A percentile compares a stretch with the other conserved stretches of the same genome.
These are phyloP conservation scores for Aleiodes leptofemur DNA, from an alignment of 2,888 invertebrate genomes.

Conservation along the genomic window DNA sequence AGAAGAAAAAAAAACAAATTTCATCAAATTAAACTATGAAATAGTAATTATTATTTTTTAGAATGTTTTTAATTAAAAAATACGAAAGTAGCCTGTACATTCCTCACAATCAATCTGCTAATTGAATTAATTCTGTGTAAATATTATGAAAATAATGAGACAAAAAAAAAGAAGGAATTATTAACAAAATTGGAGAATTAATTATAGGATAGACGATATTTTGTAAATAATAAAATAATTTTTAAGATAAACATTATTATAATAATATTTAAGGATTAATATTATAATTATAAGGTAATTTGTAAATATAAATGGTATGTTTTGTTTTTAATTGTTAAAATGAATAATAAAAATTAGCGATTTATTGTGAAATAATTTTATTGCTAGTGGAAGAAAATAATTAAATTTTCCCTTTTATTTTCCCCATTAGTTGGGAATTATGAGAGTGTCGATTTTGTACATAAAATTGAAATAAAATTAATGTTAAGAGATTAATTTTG, in stretches of 20 bases:
- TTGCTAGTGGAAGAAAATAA: no score
- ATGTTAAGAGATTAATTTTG: neutral
- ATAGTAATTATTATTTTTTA: neutral
- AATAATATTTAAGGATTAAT: neutral
- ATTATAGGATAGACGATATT: conserved; percentile 34
- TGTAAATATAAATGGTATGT: conserved; percentile 28
- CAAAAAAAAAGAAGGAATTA: neutral
- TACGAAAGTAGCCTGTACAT: conserved; percentile 50
- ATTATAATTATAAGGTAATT: neutral
- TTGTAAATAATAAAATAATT: conserved; percentile 54
- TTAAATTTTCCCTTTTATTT: no score
- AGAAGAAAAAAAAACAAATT: neutral
- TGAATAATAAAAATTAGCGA: neutral
- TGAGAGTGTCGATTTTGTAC: conserved; percentile 28
- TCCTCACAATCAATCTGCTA: conserved; percentile 52
- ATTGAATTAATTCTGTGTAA: conserved; percentile 52
- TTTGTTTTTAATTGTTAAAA: neutral
- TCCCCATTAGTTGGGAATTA: neutral
- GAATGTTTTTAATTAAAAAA: conserved; percentile 35
- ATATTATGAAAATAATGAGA: conserved; percentile 43
- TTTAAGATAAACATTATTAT: conserved; percentile 7
- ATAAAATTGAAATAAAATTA: conserved; percentile 12
- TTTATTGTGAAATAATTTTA: conserved; percentile 2
- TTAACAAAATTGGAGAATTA: conserved; percentile 38
- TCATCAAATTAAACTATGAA: neutral